Evolutionary conservation across 2,888 invertebrate species (phyloP), one percentile per base, ranked within the genome.

Genomic region (Trachelus tabidus): DNA sequence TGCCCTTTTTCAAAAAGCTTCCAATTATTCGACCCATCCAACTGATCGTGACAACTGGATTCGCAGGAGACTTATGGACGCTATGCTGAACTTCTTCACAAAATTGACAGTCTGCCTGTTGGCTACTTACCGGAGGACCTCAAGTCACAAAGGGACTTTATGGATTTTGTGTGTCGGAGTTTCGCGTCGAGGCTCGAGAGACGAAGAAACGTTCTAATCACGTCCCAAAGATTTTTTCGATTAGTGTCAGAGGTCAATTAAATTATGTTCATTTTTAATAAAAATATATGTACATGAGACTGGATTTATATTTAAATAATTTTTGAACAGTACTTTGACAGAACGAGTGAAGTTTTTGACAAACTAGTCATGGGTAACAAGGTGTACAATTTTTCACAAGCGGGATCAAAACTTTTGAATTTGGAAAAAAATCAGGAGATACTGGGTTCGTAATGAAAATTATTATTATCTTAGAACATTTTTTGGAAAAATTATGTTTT

Each of bases 121-220:
- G 91, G 92, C 74, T 84, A 85, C 75, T 76, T 90, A 56, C 93
- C 92, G 75, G 90, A 87, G 76, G 96, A 96, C 90, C 91, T 97
- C 75, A 92, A 94, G 80, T 95, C 95, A 1, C 95, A 96, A 86
- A 93, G 95, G 81, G 96, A 96, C 88, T 96, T 96, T 89, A 96
- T 97, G 95, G 96, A 96, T 91, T 96, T 95, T 80, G 95, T 96
- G 0, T 96, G 96, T 85, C 94, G 95, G 79, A 95, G 95, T 86
- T 96, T 96, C 88, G 96, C 96, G 0, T 94, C 94, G 40, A 92
- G 96, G 23, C 92, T 96, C 77, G 96, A 96, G 87, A 93, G 95
- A 69, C 92, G 97, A 69, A 92, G 96, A 79, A 96, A 95, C 88
- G 93, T 96, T 73, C 92, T 96, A 68, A 95, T 96, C 81, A 95